phyloP scores from a whole-genome alignment of 2,797 vertebrate species.

The Steatocranus sp. region DNA sequence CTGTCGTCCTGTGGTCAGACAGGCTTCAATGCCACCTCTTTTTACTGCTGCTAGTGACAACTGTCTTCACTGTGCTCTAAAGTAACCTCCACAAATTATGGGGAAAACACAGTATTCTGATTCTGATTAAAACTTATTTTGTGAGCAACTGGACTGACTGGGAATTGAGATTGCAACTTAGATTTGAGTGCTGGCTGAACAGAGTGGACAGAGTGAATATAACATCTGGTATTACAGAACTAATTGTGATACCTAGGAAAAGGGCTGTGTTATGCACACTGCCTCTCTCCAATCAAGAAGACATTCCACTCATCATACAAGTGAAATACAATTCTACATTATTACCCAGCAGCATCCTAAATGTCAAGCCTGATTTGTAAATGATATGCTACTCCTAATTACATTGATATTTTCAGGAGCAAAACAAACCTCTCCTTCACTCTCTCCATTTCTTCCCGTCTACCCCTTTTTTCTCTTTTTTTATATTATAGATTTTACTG shows the following conservation, averaged over 20 bases:
- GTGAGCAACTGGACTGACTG: not conserved
- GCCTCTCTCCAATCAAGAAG: slow-evolving; percentile 48
- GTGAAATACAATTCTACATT: slow-evolving; percentile 53
- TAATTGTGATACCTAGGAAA: slow-evolving; percentile 56
- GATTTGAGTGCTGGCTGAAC: not conserved
- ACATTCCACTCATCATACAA: slow-evolving; percentile 45
- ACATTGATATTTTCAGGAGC: slow-evolving; percentile 64
- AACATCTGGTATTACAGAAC: slow-evolving; percentile 41
- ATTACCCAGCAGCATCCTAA: slow-evolving; percentile 58
- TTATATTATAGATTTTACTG: not conserved
- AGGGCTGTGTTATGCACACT: not conserved
- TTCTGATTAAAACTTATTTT: not conserved
- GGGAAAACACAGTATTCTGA: not conserved
- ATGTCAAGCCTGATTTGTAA: slow-evolving; percentile 73
- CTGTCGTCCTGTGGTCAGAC: not conserved
- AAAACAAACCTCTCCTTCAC: slow-evolving; percentile 42
- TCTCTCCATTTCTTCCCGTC: not conserved
- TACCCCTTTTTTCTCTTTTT: not conserved
- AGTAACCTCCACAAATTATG: not conserved
- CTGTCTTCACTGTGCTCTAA: not conserved
- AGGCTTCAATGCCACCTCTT: not conserved
- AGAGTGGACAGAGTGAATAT: slow-evolving; percentile 13
- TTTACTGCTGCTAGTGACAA: not conserved
- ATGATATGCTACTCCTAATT: slow-evolving; percentile 68
- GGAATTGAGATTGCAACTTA: not conserved